Conservation (phyloP, 35 echinoderm and acorn worm genomes). For the Heliocidaris tuberculata region DNA sequence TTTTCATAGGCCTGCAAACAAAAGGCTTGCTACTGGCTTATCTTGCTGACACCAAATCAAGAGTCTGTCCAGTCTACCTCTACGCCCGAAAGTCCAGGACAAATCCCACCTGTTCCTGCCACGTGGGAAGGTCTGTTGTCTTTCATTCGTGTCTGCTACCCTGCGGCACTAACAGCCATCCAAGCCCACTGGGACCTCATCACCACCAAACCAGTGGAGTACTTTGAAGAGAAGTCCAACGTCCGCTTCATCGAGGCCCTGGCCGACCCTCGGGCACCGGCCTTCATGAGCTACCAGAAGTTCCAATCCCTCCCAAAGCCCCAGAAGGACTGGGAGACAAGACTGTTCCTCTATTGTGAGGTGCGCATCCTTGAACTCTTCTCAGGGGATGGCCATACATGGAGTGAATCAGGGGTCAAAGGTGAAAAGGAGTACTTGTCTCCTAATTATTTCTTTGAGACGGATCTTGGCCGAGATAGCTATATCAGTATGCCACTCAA, state of each 20-base stretch:
- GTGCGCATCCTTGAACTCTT: constrained; percentile 90
- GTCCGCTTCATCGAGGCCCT: constrained; percentile 84
- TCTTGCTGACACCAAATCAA: constrained; percentile 47
- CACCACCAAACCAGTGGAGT: constrained; percentile 59
- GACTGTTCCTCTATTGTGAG: constrained; percentile 94
- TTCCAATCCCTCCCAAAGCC: constrained; percentile 66
- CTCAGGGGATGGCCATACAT: constrained; percentile 80
- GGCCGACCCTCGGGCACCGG: constrained; percentile 45
- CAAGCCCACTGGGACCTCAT: constrained; percentile 64
- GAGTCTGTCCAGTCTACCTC: background rate
- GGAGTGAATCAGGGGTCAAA: constrained; percentile 58
- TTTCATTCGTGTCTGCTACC: constrained; percentile 69
- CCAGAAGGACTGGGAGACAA: constrained; percentile 75
- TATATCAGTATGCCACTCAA: constrained; percentile 32
- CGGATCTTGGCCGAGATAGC: constrained; percentile 20
- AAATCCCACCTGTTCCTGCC: constrained; percentile 58
- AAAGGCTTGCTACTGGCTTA: constrained; percentile 69
- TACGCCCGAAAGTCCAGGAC: background rate
- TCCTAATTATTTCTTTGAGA: constrained; percentile 61
- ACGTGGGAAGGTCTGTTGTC: constrained; percentile 85
- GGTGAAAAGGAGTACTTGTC: constrained; percentile 79
- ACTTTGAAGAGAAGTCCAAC: constrained; percentile 70
- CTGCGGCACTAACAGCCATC: constrained; percentile 58
- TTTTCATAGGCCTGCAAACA: constrained; percentile 66
- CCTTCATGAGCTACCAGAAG: constrained; percentile 84